Conservation (phyloP, 2,113 vertebrate species). For the Strix uralensis region DNA sequence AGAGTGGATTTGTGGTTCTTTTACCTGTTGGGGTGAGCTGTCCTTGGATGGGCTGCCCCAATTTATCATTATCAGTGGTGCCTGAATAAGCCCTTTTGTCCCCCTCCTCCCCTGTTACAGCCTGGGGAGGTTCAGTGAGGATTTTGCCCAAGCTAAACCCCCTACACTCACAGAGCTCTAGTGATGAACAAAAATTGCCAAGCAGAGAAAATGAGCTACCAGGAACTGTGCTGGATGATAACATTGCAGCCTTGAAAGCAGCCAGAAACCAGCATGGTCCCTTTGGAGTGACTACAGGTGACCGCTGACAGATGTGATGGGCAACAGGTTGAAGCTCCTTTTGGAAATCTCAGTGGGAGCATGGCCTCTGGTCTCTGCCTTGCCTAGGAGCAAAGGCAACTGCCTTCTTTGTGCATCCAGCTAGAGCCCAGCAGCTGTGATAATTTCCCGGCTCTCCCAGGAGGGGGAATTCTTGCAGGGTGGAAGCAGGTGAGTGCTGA, state of each 20-base stretch:
- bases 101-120: neutral
- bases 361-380: neutral
- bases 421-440: neutral
- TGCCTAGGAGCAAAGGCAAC: neutral
- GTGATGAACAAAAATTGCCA: neutral
- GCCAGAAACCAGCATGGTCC: neutral
- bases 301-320: neutral
- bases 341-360: neutral
- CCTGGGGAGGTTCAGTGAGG: neutral
- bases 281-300: neutral
- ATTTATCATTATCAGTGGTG: neutral
- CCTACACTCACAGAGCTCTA: accelerated
- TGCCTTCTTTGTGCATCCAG: neutral
- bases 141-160: neutral
- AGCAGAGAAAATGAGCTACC: neutral
- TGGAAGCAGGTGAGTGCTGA: neutral
- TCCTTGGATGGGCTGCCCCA: neutral
- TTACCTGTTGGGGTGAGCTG: neutral
- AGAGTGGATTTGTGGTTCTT: neutral
- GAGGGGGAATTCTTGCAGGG: neutral
- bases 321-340: neutral
- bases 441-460: neutral
- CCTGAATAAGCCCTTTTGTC: neutral
- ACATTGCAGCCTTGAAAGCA: neutral
- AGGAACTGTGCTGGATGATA: neutral